Evolutionary conservation across 2,888 invertebrate species (phyloP).

Genomic region (Thereva nobilitata): DNA sequence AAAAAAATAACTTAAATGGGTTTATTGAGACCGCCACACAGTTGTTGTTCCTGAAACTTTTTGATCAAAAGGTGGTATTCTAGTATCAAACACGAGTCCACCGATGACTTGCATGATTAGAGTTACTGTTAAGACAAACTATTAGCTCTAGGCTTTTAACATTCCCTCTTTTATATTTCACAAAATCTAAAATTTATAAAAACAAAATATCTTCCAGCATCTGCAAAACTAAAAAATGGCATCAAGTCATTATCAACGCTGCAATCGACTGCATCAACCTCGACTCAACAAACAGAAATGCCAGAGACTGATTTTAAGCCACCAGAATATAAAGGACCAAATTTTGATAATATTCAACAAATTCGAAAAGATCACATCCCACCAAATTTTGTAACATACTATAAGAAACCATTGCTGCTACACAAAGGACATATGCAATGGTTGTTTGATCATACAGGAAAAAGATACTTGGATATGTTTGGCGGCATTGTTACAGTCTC

Average conservation of each 20-base stretch:
- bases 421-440: constrained; percentile 90
- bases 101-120: no score
- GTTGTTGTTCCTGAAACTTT: no score
- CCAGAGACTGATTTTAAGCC: constrained; percentile 49
- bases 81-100: no score
- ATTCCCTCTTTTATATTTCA: no score
- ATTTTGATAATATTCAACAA: constrained; percentile 63
- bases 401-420: constrained; percentile 80
- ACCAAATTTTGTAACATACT: constrained; percentile 70
- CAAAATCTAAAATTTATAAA: no score
- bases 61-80: no score
- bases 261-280: constrained; percentile 43
- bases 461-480: constrained; percentile 90
- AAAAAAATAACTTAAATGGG: no score
- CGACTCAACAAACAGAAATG: constrained; percentile 49
- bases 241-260: constrained; percentile 39
- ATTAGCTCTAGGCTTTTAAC: no score
- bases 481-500: constrained; percentile 97
- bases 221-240: constrained; percentile 23
- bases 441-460: constrained; percentile 84
- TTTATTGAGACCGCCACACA: no score
- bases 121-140: no score
- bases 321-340: constrained; percentile 63
- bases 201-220: constrained; percentile 4
- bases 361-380: constrained; percentile 69